Conservation (phyloP, 2,797 vertebrate genomes). For the Sebastiscus tertius region DNA sequence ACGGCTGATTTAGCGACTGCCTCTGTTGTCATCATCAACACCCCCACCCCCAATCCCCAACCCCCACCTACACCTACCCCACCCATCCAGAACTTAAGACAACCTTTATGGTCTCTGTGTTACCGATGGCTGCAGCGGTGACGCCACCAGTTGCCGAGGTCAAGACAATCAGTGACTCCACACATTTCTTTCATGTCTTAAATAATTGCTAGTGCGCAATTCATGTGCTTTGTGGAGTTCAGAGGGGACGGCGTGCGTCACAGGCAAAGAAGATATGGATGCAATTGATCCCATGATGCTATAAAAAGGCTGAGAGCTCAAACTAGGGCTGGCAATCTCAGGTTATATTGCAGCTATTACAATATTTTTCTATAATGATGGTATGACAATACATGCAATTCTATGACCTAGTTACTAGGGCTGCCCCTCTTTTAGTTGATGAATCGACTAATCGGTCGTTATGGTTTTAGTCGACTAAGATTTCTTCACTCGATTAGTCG, state of each 20-base stretch:
- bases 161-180: conserved; percentile 33
- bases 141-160: conserved; percentile 50
- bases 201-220: background rate
- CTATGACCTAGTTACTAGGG: background rate
- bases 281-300: background rate
- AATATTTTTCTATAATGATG: background rate
- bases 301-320: conserved; percentile 2
- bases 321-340: background rate
- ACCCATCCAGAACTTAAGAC: conserved; percentile 37
- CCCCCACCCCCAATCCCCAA: background rate
- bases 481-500: too few relatives aligned
- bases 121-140: conserved; percentile 41
- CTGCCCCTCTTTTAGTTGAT: too few relatives aligned
- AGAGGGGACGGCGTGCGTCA: background rate
- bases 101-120: conserved; percentile 47
- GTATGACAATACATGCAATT: background rate
- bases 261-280: background rate
- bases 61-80: background rate
- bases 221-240: background rate
- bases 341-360: background rate
- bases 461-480: too few relatives aligned
- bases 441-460: too few relatives aligned
- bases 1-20: conserved; percentile 80
- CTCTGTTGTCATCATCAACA: conserved; percentile 74
- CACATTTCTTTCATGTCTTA: background rate